Conservation (phyloP, 1,140 invertebrate genomes). For the Polyergus mexicanus region DNA sequence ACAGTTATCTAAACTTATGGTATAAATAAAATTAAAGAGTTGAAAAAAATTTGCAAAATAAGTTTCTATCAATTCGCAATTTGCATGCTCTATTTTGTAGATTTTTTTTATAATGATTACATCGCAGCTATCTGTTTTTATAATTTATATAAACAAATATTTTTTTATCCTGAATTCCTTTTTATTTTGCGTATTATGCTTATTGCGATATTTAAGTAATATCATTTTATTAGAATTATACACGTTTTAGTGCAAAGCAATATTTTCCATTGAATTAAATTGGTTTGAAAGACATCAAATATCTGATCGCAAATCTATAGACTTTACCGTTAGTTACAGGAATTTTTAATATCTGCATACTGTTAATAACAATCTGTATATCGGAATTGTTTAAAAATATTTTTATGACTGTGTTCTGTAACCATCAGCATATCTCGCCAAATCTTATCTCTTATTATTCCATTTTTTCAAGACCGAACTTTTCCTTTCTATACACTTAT, state of each 20-base stretch:
- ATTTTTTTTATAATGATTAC: too few species aligned
- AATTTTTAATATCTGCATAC: constrained; percentile 19
- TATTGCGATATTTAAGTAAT: constrained; percentile 6
- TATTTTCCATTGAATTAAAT: background rate
- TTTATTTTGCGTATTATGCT: too few species aligned
- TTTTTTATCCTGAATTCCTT: background rate
- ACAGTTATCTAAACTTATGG: too few species aligned
- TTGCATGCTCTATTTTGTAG: too few species aligned
- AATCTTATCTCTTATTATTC: background rate
- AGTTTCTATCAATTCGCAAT: too few species aligned
- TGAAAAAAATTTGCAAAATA: too few species aligned
- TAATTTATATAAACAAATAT: background rate
- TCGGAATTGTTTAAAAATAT: constrained; percentile 21
- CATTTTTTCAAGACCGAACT: background rate
- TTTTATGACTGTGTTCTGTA: constrained; percentile 10
- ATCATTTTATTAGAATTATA: background rate
- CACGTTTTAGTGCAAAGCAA: background rate
- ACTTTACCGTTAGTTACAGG: background rate
- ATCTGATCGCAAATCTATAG: background rate
- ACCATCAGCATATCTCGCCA: background rate
- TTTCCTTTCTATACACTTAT: background rate
- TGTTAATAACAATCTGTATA: constrained; percentile 8
- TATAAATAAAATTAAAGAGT: too few species aligned
- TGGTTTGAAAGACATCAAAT: background rate
- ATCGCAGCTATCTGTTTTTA: background rate